Evolutionary conservation across 2,797 vertebrate species (phyloP).

Genomic region (Alauda arvensis): DNA sequence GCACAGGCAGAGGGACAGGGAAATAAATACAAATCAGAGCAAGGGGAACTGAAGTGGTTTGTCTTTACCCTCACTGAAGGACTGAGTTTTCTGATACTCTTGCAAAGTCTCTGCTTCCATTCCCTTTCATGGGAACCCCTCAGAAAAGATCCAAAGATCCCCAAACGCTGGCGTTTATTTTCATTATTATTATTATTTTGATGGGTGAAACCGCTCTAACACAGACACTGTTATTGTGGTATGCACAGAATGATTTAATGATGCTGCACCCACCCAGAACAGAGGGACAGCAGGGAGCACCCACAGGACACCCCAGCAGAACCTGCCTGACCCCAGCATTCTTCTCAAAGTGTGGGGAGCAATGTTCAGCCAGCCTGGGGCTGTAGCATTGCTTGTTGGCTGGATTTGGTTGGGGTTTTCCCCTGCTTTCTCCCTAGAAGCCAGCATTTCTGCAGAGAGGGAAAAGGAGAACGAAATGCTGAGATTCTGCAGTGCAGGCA

Average conservation of each 20-base stretch:
- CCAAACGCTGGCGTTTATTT: background rate
- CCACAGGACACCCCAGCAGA: background rate
- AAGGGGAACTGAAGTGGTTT: background rate
- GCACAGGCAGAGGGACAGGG: background rate
- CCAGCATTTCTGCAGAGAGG: background rate
- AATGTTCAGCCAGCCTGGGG: background rate
- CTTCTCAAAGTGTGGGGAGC: background rate
- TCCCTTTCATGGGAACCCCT: background rate
- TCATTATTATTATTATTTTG: background rate
- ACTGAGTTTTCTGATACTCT: background rate
- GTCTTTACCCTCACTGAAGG: background rate
- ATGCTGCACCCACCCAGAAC: background rate
- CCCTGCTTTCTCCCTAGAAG: background rate
- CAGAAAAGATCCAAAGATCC: background rate
- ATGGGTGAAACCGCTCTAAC: background rate
- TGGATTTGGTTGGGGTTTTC: background rate
- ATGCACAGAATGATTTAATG: background rate
- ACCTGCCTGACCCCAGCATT: fast-evolving
- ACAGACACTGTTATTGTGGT: background rate
- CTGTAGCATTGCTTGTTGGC: background rate
- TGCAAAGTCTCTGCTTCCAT: background rate
- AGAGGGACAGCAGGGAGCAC: background rate
- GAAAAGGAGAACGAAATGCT: fast-evolving
- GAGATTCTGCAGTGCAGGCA: background rate
- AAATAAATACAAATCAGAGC: background rate